Evolutionary conservation across 2,797 vertebrate species (phyloP).

Genomic region (Percopsis omiscomaycus): DNA sequence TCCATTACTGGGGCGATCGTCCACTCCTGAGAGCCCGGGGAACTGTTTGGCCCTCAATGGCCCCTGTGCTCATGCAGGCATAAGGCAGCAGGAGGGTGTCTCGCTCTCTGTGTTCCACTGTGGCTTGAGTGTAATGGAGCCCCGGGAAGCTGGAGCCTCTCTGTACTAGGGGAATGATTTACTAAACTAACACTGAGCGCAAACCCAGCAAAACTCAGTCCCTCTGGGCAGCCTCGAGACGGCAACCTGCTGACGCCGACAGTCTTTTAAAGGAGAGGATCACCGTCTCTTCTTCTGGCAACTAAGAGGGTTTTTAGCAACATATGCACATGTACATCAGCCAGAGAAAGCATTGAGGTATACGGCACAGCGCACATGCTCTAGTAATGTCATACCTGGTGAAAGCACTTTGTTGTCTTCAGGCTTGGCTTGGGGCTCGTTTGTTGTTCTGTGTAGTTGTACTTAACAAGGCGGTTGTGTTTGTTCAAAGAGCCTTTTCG

Average conservation of each 20-base stretch:
- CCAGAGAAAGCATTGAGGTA: conserved; percentile 8
- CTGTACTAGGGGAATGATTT: conserved; percentile 53
- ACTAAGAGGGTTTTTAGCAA: conserved; percentile 12
- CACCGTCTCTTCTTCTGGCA: conserved; percentile 19
- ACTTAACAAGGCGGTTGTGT: not conserved
- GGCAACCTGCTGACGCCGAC: conserved; percentile 46
- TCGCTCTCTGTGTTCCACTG: conserved; percentile 18
- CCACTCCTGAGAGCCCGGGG: conserved; percentile 3
- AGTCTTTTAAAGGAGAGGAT: conserved; percentile 37
- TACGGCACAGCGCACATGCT: conserved; percentile 2
- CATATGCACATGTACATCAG: conserved; percentile 23
- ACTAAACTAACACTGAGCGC: conserved; percentile 38
- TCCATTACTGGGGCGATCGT: not conserved
- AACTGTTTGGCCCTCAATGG: not conserved
- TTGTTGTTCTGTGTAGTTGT: not conserved
- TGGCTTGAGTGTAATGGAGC: conserved; percentile 40
- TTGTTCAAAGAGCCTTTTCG: not conserved
- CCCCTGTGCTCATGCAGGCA: not conserved
- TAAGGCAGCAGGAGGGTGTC: conserved; percentile 24
- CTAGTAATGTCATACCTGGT: conserved; percentile 9
- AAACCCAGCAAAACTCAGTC: conserved; percentile 26
- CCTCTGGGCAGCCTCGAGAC: conserved; percentile 44
- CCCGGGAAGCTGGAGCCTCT: conserved; percentile 29
- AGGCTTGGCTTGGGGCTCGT: not conserved
- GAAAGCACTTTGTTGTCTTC: conserved; percentile 11